These are phyloP conservation scores for Hydrochoerus hydrochaeris DNA, from an alignment of 2,113 vertebrate species.

Conservation along the genomic window DNA sequence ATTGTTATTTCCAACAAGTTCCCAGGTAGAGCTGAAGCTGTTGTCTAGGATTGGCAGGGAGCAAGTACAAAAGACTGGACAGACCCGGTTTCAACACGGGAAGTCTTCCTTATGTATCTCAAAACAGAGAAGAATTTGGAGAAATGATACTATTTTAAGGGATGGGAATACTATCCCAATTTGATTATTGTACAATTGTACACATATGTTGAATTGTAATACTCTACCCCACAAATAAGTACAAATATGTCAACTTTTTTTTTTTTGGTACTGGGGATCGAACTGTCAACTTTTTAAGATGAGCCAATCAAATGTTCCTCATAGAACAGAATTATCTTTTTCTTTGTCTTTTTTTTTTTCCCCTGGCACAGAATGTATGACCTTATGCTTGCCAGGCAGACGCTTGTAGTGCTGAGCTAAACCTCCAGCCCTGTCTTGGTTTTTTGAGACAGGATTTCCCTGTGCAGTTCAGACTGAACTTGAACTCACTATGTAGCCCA, in stretches of 20 bases:
- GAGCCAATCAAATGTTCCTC: background rate
- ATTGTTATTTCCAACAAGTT: background rate
- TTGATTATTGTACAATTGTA: background rate
- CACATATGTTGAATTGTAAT: background rate
- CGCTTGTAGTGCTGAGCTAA: too few species aligned
- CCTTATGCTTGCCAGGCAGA: too few species aligned
- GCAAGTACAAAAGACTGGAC: background rate
- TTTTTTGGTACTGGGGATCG: too few species aligned
- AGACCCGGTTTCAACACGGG: background rate
- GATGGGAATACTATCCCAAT: background rate
- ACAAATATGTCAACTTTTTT: background rate
- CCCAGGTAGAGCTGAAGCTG: background rate
- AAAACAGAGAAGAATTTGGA: background rate
- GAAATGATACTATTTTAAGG: background rate
- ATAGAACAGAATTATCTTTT: background rate
- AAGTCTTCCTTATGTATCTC: background rate
- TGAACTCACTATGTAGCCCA: background rate
- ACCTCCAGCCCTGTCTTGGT: too few species aligned
- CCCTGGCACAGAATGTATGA: too few species aligned
- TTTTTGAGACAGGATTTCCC: background rate
- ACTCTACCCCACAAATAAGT: background rate
- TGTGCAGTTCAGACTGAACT: background rate
- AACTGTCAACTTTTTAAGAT: background rate
- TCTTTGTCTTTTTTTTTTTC: background rate
- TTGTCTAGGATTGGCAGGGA: background rate